Percentiles rank a stretch among this genome's conserved stretches.
Evolutionary conservation across 2,888 invertebrate genomes (phyloP).

Genomic region (Phymatocera aterrima): DNA sequence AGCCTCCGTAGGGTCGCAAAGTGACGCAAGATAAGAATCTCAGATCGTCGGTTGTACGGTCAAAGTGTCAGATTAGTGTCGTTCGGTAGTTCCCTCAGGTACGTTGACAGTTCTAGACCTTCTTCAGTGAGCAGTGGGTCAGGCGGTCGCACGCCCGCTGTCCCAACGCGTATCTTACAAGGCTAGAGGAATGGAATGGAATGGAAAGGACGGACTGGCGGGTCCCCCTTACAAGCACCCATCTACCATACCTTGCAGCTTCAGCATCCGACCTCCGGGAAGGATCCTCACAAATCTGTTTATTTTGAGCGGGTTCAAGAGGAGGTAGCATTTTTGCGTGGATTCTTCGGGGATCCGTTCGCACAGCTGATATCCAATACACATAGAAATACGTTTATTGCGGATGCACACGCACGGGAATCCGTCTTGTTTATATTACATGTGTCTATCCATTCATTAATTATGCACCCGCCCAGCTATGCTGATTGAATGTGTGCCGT

Average conservation of each 20-base stretch:
- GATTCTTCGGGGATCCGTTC: background rate
- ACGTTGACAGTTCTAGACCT: conserved; percentile 48
- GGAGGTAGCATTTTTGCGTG: conserved; percentile 25
- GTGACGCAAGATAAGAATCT: conserved; percentile 59
- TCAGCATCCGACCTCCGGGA: conserved; percentile 32
- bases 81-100: conserved; percentile 49
- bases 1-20: conserved; percentile 42
- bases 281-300: conserved; percentile 62
- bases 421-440: background rate
- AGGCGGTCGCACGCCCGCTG: conserved; percentile 62
- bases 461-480: too few species aligned
- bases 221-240: background rate
- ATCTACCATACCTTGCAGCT: too few species aligned
- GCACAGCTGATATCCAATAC: background rate
- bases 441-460: background rate
- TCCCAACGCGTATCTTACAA: conserved; percentile 51
- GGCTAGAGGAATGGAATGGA: background rate
- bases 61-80: conserved; percentile 67
- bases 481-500: too few species aligned
- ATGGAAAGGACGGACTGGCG: too few species aligned
- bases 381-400: background rate
- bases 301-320: conserved; percentile 58
- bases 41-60: conserved; percentile 50
- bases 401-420: background rate
- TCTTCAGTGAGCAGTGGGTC: conserved; percentile 60